Conservation (phyloP, 2,888 invertebrate species). For the Platynereis dumerilii region DNA sequence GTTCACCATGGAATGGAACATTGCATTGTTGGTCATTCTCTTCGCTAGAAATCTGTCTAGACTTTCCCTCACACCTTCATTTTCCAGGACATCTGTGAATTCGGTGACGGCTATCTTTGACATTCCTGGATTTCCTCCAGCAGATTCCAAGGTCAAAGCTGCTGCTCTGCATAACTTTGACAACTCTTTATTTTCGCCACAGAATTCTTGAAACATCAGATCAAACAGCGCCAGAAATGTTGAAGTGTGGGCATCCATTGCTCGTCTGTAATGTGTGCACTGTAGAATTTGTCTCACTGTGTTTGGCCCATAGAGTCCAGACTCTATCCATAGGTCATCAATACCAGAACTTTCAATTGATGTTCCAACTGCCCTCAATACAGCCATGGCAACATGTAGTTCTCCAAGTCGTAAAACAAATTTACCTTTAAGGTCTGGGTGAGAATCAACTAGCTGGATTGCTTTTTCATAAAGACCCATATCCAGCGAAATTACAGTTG, state of each 20-base stretch:
- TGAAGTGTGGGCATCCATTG: too few relatives aligned
- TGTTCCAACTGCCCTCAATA: slow-evolving; percentile 18
- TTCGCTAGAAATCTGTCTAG: too few relatives aligned
- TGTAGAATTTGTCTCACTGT: slow-evolving; percentile 27
- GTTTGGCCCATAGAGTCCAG: slow-evolving; percentile 17
- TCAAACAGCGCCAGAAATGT: too few relatives aligned
- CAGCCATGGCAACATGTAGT: slow-evolving; percentile 29
- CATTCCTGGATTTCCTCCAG: too few relatives aligned
- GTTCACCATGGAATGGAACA: not conserved
- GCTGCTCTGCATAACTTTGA: too few relatives aligned
- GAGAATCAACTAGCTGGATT: slow-evolving; percentile 27
- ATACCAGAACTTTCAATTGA: slow-evolving; percentile 25
- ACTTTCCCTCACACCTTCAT: too few relatives aligned
- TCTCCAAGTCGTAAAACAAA: slow-evolving; percentile 18
- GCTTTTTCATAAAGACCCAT: slow-evolving; percentile 31
- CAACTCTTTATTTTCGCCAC: too few relatives aligned
- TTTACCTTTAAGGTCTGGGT: slow-evolving; percentile 21
- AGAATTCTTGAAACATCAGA: too few relatives aligned
- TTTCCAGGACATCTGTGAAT: too few relatives aligned
- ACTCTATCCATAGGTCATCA: slow-evolving; percentile 24
- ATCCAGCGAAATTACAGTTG: slow-evolving; percentile 28
- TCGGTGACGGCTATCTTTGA: too few relatives aligned
- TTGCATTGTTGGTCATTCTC: not conserved
- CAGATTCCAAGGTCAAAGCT: too few relatives aligned
- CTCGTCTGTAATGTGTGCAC: too few relatives aligned